These are phyloP conservation scores for Clepsis dumicolana DNA, from an alignment of 2,888 invertebrate species.

Conservation along the genomic window DNA sequence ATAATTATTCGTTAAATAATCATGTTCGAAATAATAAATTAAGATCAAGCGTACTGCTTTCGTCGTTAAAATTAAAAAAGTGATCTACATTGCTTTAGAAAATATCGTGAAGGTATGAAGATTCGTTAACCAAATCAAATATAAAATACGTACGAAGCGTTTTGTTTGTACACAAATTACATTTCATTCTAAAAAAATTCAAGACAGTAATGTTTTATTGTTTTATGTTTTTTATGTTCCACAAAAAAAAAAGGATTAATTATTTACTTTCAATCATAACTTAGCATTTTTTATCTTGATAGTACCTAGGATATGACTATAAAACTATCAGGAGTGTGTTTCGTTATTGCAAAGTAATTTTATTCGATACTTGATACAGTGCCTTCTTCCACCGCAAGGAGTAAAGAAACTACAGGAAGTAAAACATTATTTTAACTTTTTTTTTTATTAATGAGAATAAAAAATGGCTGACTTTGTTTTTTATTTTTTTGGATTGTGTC, in stretches of 20 bases:
- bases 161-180: background rate
- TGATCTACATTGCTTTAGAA: background rate
- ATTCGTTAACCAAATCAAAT: background rate
- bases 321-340: background rate
- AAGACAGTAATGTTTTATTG: background rate
- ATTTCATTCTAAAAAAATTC: background rate
- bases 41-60: conserved; percentile 31
- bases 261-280: background rate
- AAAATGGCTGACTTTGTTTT: too few species aligned
- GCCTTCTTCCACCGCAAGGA: background rate
- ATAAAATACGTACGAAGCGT: background rate
- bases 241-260: background rate
- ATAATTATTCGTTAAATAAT: background rate
- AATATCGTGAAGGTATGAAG: background rate
- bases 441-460: too few species aligned
- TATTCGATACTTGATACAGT: background rate
- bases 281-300: background rate
- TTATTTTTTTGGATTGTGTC: too few species aligned
- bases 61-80: conserved; percentile 22
- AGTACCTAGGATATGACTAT: background rate
- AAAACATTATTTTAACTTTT: background rate
- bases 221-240: background rate
- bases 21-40: conserved; percentile 14
- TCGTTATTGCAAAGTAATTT: background rate
- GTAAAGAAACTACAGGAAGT: background rate